These are phyloP conservation scores for Elaphurus davidianus DNA, from an alignment of 2,113 vertebrate species.

Conservation along the genomic window DNA sequence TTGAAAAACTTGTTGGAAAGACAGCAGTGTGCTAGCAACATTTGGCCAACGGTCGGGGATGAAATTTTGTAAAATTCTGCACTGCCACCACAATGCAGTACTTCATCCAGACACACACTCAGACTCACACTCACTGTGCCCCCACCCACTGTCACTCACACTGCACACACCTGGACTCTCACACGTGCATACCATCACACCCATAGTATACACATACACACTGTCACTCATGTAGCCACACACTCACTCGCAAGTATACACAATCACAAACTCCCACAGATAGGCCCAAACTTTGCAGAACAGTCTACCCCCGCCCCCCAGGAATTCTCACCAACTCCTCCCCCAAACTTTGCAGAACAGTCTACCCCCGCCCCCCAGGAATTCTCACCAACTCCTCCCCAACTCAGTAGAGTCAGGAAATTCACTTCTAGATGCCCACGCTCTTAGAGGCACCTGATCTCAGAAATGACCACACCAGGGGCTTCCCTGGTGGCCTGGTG, in stretches of 20 bases:
- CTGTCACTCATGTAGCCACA: neutral
- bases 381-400: neutral
- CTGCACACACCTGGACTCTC: neutral
- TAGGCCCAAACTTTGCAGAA: neutral
- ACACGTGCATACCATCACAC: neutral
- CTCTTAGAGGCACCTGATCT: neutral
- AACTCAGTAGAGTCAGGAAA: neutral
- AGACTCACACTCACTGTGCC: neutral
- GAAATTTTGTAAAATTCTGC: neutral
- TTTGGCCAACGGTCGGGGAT: neutral
- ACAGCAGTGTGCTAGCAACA: neutral
- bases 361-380: neutral
- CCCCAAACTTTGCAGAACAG: neutral
- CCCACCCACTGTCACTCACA: neutral
- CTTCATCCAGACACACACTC: neutral
- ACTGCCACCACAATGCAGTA: neutral
- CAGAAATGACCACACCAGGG: neutral
- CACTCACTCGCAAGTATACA: neutral
- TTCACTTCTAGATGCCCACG: neutral
- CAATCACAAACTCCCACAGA: neutral
- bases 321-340: neutral
- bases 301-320: neutral
- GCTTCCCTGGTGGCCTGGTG: neutral
- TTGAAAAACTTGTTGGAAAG: neutral
- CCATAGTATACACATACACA: fast-evolving